Base-by-base conservation (phyloP, 2,888 invertebrate species). In the Octodonta nipae region DNA sequence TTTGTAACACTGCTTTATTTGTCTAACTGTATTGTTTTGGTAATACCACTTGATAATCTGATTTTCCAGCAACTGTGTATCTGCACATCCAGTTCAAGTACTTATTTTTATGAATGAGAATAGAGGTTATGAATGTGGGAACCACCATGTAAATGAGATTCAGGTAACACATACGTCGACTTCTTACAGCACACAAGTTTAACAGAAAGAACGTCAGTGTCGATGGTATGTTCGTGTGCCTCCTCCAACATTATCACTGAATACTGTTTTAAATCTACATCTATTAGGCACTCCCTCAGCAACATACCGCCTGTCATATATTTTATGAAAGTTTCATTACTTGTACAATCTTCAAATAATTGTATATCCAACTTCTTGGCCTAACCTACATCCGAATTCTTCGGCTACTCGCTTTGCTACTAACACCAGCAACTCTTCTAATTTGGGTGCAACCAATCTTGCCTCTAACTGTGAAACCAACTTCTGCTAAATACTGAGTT, bases 281-380 rank as follows among this genome's bases (percentile, higher is more conserved):
- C 98, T 68, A 95, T 83, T 3, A 98, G 72, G 56, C 95, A 95
- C 60, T 98, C 98, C 41, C 96, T 73, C 34, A 99, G 69, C 56
- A 99, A 71, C 96, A 99, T 96, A 67, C 98, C 98, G 56, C 99
- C 98, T 49, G 98, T 99, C 96, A 98, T 96, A 82, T 98, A 78
- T 73, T 98, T 99, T 52, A 98, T 96, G 22, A 84, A 77, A 0
- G 98, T 99, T 63, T 98, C 96, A 0, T 87, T 83, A 47, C 91
- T 87, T 8, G 96, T 96, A 53, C 96, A 96, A 61, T 99, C 98
- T 58, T 98, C 98, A 56, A 99, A 99, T 58, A 51, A 98, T 99
- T 1, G 96, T 96, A 56, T 99, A 99, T 2, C 98, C 98, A n/a
- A 95, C 89, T 67, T 95, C 93, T 61, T 95, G 92, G 0, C 98